phyloP scores from a whole-genome alignment of 2,888 invertebrate species.

The Scrobipalpa costella region DNA sequence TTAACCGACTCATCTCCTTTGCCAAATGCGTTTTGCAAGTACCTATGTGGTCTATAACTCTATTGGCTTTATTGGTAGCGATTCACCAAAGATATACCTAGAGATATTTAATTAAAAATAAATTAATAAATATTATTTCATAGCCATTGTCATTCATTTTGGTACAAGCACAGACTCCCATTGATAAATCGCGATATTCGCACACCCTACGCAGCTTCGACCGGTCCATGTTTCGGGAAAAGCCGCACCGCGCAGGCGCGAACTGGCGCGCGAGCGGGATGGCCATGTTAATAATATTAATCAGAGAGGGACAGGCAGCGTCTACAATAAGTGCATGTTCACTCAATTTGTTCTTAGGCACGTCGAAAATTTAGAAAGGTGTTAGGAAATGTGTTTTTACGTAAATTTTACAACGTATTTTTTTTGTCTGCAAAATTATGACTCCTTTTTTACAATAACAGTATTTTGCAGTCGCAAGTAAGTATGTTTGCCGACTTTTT shows the following conservation, averaged over 20 bases:
- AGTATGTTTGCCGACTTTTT: conserved; percentile 5
- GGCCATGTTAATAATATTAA: conserved; percentile 39
- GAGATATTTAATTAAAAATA: no score
- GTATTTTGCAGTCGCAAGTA: no score
- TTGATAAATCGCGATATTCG: conserved; percentile 32
- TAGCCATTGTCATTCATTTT: background rate
- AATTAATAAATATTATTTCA: no score
- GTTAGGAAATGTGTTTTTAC: background rate
- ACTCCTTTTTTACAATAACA: background rate
- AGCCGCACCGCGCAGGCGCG: conserved; percentile 65
- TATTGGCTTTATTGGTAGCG: no score
- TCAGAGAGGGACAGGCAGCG: conserved; percentile 47
- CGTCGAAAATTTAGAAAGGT: conserved; percentile 49
- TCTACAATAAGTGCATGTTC: conserved; percentile 60
- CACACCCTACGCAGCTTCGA: conserved; percentile 72
- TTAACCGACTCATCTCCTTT: no score
- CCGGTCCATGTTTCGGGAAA: conserved; percentile 66
- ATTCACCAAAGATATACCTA: no score
- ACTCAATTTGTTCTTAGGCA: conserved; percentile 67
- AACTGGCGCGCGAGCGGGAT: conserved; percentile 64
- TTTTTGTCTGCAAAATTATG: no score
- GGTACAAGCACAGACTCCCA: background rate
- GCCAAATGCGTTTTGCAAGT: no score
- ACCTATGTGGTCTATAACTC: no score
- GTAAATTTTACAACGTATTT: no score